phyloP scores from a whole-genome alignment of 2,797 vertebrate genomes.

The Tarsius wallacei region DNA sequence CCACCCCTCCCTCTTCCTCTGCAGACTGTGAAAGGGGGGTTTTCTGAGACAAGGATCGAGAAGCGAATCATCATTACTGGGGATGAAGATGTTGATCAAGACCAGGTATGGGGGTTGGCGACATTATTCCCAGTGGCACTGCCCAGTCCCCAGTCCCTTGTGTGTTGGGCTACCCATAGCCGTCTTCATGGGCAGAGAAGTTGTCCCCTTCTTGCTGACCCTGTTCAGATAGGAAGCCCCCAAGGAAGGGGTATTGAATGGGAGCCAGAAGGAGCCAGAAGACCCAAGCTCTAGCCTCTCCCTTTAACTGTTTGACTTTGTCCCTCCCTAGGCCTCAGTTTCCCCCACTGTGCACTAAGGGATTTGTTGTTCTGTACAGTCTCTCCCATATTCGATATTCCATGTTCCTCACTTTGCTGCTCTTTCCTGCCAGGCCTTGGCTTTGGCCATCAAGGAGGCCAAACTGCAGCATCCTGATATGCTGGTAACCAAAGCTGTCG shows the following conservation, averaged over 20 bases:
- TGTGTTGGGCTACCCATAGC: not conserved
- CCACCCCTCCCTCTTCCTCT: slow-evolving; percentile 46
- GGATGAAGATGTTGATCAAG: slow-evolving; percentile 98
- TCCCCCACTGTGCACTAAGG: not conserved
- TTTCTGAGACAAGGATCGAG: slow-evolving; percentile 99
- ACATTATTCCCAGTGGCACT: not conserved
- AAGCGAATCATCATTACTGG: slow-evolving; percentile 99
- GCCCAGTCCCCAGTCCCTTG: not conserved
- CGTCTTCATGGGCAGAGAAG: not conserved
- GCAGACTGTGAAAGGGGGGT: slow-evolving; percentile 99
- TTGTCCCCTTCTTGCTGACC: not conserved
- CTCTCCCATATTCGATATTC: not conserved
- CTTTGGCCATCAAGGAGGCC: slow-evolving; percentile 99
- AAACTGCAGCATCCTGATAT: slow-evolving; percentile 99
- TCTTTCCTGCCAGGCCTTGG: slow-evolving; percentile 93
- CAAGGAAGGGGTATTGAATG: not conserved
- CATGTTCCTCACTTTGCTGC: not conserved
- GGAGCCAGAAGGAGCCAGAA: not conserved
- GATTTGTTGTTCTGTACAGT: not conserved
- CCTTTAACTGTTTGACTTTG: not conserved
- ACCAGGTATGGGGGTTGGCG: slow-evolving; percentile 94
- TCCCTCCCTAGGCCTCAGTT: not conserved
- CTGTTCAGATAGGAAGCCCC: not conserved
- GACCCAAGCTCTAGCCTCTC: not conserved
- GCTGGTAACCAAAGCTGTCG: slow-evolving; percentile 99